Evolutionary conservation across 1,140 invertebrate species (phyloP), one percentile per base, ranked within the genome.

Genomic region (Drosophila repletoides): DNA sequence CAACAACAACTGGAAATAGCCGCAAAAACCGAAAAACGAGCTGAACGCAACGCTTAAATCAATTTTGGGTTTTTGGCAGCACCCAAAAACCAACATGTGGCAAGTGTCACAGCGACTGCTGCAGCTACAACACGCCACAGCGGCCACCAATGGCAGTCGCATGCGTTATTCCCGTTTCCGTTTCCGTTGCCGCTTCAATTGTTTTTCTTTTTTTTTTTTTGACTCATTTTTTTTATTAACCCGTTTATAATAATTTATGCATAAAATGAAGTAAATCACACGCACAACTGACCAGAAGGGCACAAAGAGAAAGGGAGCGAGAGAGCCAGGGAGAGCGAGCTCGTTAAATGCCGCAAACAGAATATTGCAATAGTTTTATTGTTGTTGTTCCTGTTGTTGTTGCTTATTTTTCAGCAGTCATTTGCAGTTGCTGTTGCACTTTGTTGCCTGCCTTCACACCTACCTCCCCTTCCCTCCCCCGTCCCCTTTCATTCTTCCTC

Each of bases 361-460:
- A 86, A 86, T 60, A 84, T 74, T 60, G 79, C 79, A 86, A 86
- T 84, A 84, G 80, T 86, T 86, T 84, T 75, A 70, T 64, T 76
- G 60, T 66, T 66, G 48, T 40, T 55, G 17, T n/a, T 48, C 58
- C 5, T 51, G 34, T 56, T 58, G 40, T 43, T 72, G 73, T 73
- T 79, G 56, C 83, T 77, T 73, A 84, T 83, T 74, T 83, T 79
- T 58, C 77, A 77, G 74, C 79, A 83, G 73, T 83, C 77, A 83
- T 83, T 83, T 77, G 79, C 77, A 83, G 70, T 66, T 73, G 77
- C 68, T 58, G 64, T 43, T 75, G 76, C 72, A 81, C 68, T 81
- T 81, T 81, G 76, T 61, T 67, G 64, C 55, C 55, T 15, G 31
- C 33, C 58, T 33, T 45, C 28, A 9, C 26, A 49, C 12, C 31